A percentile compares a stretch with the other conserved stretches of the same genome.
phyloP scores from a whole-genome alignment of 1,140 invertebrate genomes.

The Pogonomyrmex californicus region DNA sequence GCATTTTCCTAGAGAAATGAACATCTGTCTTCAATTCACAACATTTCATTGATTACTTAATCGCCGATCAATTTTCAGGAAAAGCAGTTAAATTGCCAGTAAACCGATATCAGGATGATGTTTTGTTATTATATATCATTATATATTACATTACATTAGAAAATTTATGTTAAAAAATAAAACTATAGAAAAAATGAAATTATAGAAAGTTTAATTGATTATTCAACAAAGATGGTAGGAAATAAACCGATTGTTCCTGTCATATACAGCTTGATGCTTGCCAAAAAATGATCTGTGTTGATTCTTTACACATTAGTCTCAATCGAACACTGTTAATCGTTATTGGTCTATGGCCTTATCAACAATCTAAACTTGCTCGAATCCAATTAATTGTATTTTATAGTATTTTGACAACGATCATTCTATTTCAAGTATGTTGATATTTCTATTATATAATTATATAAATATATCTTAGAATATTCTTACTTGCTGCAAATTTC shows the following conservation, averaged over 20 bases:
- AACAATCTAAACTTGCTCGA: constrained; percentile 11
- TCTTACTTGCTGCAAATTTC: background rate
- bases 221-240: too few relatives aligned
- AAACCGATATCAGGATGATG: background rate
- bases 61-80: background rate
- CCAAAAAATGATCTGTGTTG: background rate
- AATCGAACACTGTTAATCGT: background rate
- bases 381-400: background rate
- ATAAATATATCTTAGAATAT: background rate
- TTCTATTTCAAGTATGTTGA: constrained; percentile 8
- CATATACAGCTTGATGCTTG: background rate
- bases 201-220: too few relatives aligned
- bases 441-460: background rate
- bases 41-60: background rate
- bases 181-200: background rate
- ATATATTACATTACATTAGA: background rate
- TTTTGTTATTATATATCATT: background rate
- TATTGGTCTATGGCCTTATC: constrained; percentile 12
- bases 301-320: background rate
- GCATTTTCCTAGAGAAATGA: background rate
- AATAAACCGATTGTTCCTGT: background rate
- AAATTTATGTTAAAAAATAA: background rate
- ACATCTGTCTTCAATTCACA: background rate
- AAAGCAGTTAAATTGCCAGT: background rate
- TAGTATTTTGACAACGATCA: background rate